Conservation (phyloP, 2,888 invertebrate genomes). For the Notodonta dromedarius region DNA sequence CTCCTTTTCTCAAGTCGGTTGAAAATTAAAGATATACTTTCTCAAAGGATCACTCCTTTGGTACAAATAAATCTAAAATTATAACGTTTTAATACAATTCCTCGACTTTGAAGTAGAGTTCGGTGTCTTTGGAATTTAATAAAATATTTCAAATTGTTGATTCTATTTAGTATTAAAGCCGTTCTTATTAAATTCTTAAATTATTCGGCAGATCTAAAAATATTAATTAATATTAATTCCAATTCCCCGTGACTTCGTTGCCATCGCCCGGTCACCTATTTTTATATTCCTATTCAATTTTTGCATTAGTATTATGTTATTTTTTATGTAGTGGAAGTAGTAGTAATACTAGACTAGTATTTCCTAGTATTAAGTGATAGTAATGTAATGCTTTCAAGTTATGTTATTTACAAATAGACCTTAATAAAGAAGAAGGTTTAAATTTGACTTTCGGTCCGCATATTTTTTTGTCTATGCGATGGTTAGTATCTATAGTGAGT, state of each 20-base stretch:
- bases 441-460: no score
- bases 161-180: not conserved
- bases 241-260: no score
- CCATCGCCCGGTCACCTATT: not conserved
- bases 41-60: conserved; percentile 3
- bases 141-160: conserved; percentile 1
- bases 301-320: no score
- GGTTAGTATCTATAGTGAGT: no score
- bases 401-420: no score
- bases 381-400: no score
- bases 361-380: no score
- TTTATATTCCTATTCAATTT: not conserved
- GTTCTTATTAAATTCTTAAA: not conserved
- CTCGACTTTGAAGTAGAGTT: not conserved
- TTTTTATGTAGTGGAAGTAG: no score
- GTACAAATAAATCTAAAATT: conserved; percentile 2
- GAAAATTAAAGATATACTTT: not conserved
- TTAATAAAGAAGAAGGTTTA: no score
- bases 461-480: no score
- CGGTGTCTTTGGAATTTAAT: not conserved
- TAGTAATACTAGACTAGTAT: no score
- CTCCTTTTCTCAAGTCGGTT: not conserved
- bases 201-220: not conserved
- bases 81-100: conserved; percentile 1
- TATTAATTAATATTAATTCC: not conserved